These are phyloP conservation scores for Monochamus saltuarius DNA, from an alignment of 1,140 invertebrate species.

Conservation along the genomic window DNA sequence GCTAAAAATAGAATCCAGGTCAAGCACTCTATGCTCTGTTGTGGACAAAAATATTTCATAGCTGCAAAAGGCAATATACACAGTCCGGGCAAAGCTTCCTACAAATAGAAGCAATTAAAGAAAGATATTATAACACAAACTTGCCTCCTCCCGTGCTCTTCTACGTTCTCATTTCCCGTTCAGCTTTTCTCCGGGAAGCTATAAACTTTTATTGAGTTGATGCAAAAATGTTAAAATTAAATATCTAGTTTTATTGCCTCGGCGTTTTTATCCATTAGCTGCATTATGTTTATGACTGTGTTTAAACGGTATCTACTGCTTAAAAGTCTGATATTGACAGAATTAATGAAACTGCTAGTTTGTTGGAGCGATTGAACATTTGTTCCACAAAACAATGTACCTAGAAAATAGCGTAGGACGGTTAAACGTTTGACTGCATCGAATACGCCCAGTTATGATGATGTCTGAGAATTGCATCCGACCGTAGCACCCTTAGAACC, in stretches of 20 bases:
- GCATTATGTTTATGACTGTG: neutral
- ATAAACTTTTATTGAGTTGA: conserved; percentile 20
- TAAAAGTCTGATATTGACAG: too few relatives aligned
- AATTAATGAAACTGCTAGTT: too few relatives aligned
- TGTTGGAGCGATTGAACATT: too few relatives aligned
- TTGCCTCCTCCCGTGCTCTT: neutral
- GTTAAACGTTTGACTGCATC: too few relatives aligned
- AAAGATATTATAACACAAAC: neutral
- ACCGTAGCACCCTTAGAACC: too few relatives aligned
- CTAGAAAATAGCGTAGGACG: too few relatives aligned
- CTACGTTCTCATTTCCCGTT: neutral
- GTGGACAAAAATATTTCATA: neutral
- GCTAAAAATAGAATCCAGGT: too few relatives aligned
- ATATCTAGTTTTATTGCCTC: conserved; percentile 7
- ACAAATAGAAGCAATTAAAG: neutral
- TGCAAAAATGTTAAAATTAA: conserved; percentile 17
- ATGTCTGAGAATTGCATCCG: too few relatives aligned
- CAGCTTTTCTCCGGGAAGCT: conserved; percentile 2
- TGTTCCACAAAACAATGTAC: too few relatives aligned
- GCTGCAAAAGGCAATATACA: neutral
- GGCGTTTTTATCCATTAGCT: conserved; percentile 13
- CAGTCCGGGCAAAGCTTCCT: neutral
- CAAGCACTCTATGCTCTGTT: too few relatives aligned
- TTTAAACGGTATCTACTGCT: too few relatives aligned
- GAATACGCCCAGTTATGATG: too few relatives aligned